Base-by-base conservation (phyloP, 1,140 invertebrate genomes). In the Drosophila nigrodunni region DNA sequence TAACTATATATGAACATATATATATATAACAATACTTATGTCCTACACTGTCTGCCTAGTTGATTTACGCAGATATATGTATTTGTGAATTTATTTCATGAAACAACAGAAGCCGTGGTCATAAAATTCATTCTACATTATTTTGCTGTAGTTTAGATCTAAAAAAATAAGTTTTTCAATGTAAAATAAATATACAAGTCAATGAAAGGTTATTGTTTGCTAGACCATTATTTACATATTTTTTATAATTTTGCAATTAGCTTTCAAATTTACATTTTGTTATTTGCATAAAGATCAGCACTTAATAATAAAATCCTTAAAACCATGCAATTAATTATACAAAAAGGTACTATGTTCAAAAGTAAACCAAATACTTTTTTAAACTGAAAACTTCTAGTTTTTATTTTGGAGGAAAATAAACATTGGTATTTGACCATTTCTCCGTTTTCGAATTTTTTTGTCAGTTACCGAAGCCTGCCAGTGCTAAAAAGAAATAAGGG, bases 81-180 rank as follows among this genome's bases (percentile, higher is more conserved):
- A 11, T 46, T 68, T 13, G 47, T 71, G 74, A 37, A 72, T 44
- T 78, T 58, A 67, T 25, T 69, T 62, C 60, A 70, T 10, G 50
- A 25, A 41, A 70, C 25, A 30, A 30, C 25, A 30, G 71, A 44
- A 47, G 43, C 71, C 69, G 50, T 71, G 52, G 66, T 77, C 60
- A 69, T 74, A 74, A 87, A 78, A 80, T 87, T 80, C 83, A 74
- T 83, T 74, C 80, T 80, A 88, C 83, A 87, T 74, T 65, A 80
- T 4, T 87, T 80, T 78, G 77, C 83, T 83, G 77, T 88, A 87
- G 83, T 83, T 89, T 87, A 87, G 83, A 66, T 83, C 70, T 87
- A 74, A 78, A 78, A 21, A 21, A 80, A 80, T 80, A 87, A 78
- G 77, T 80, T 83, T 88, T 74, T 83, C 66, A 77, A 71, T 87